Conservation (phyloP, 2,888 invertebrate genomes). For the Geophilus truncorum region DNA sequence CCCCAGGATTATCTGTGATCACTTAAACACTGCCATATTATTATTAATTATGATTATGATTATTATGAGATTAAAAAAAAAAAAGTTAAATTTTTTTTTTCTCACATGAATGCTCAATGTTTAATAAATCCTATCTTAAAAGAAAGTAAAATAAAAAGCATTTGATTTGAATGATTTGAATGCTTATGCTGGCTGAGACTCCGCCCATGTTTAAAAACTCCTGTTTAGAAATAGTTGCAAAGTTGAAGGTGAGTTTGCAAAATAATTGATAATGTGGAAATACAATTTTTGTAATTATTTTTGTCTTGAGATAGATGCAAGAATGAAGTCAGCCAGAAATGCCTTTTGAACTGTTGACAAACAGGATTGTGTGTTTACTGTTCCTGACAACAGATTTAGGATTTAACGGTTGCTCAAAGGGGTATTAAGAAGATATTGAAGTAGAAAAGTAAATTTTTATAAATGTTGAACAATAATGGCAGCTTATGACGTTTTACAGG, state of each 20-base stretch:
- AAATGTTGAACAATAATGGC: no score
- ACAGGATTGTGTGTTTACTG: no score
- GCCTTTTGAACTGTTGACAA: no score
- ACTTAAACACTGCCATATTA: background rate
- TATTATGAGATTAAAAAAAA: background rate
- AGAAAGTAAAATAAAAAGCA: background rate
- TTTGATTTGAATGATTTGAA: background rate
- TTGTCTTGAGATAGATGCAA: background rate
- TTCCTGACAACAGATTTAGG: no score
- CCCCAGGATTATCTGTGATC: background rate
- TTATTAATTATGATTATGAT: no score
- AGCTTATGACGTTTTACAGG: no score
- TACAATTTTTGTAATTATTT: background rate
- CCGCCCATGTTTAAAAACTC: background rate
- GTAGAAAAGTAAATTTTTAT: no score
- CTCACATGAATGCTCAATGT: background rate
- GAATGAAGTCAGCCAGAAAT: no score
- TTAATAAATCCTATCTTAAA: background rate
- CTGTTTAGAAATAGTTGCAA: background rate
- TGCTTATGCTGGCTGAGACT: background rate
- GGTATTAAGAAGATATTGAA: no score
- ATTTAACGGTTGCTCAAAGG: no score
- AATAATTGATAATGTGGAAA: background rate
- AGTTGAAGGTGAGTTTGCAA: background rate
- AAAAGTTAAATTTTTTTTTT: no score